Conservation (phyloP, 2,113 vertebrate species). For the Chinchilla lanigera region DNA sequence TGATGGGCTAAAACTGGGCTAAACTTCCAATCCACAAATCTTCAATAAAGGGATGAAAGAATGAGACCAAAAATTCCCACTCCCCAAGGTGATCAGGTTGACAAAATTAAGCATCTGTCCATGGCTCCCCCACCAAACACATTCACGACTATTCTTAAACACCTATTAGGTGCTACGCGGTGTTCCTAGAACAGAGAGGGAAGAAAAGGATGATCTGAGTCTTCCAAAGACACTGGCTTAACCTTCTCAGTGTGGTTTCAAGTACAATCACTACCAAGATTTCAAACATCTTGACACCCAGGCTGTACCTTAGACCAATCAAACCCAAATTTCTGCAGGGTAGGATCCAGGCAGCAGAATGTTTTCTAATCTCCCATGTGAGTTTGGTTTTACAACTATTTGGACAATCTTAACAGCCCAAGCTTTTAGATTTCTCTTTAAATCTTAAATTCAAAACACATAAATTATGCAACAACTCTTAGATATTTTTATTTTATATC, state of each 20-base stretch:
- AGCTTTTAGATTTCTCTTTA: conserved; percentile 1
- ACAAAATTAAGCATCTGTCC: conserved; percentile 35
- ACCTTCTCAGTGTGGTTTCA: background rate
- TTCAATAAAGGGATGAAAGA: background rate
- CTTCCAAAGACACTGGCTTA: background rate
- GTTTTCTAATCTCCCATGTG: background rate
- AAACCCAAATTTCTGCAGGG: background rate
- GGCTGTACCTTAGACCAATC: background rate
- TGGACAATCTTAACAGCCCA: background rate
- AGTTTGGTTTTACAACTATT: background rate
- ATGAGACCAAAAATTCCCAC: background rate
- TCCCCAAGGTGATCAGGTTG: background rate
- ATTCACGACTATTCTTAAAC: conserved; percentile 12
- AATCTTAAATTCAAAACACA: conserved; percentile 18
- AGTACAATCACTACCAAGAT: background rate
- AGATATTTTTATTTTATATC: conserved; percentile 40
- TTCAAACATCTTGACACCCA: background rate
- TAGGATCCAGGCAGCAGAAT: background rate
- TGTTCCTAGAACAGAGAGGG: background rate
- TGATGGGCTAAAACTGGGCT: background rate
- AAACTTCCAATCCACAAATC: background rate
- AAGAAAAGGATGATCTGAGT: background rate
- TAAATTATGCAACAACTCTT: conserved; percentile 14
- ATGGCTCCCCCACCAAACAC: background rate
- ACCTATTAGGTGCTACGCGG: background rate